Conservation (phyloP, 2,113 vertebrate species). For the Otolemur garnettii region DNA sequence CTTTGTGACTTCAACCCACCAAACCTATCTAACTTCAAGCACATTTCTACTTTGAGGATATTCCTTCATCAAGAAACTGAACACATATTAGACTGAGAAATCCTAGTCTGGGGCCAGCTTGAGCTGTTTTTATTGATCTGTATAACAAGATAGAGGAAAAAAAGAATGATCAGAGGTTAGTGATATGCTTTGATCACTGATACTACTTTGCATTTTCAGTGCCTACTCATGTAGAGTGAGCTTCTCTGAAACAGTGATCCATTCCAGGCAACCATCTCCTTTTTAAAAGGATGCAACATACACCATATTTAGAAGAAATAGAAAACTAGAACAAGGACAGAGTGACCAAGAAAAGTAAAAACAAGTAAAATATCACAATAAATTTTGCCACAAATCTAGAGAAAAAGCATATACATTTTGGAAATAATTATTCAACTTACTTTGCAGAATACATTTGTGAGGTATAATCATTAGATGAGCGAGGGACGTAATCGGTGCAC, state of each 20-base stretch:
- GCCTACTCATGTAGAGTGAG: neutral
- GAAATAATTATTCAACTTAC: constrained; percentile 87
- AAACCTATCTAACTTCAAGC: constrained; percentile 25
- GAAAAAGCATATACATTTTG: constrained; percentile 66
- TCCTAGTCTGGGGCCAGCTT: neutral
- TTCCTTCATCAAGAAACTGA: constrained; percentile 43
- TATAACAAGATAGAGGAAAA: neutral
- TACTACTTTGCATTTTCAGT: constrained; percentile 45
- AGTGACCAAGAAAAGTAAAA: constrained; percentile 49
- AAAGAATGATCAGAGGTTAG: constrained; percentile 25
- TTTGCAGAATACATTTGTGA: constrained; percentile 92
- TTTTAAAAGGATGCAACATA: constrained; percentile 46
- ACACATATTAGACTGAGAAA: constrained; percentile 18
- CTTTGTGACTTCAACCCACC: constrained; percentile 34
- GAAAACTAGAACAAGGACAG: constrained; percentile 29
- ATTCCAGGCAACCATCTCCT: neutral
- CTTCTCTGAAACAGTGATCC: neutral
- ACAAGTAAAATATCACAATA: constrained; percentile 64
- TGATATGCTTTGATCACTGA: constrained; percentile 4
- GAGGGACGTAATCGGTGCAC: constrained; percentile 91
- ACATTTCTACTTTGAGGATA: neutral
- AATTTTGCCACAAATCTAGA: constrained; percentile 59
- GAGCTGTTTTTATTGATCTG: neutral
- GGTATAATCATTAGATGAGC: constrained; percentile 91
- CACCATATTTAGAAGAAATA: constrained; percentile 30